Evolutionary conservation across 2,888 invertebrate genomes (phyloP).

Genomic region (Exephanes ischioxanthus): DNA sequence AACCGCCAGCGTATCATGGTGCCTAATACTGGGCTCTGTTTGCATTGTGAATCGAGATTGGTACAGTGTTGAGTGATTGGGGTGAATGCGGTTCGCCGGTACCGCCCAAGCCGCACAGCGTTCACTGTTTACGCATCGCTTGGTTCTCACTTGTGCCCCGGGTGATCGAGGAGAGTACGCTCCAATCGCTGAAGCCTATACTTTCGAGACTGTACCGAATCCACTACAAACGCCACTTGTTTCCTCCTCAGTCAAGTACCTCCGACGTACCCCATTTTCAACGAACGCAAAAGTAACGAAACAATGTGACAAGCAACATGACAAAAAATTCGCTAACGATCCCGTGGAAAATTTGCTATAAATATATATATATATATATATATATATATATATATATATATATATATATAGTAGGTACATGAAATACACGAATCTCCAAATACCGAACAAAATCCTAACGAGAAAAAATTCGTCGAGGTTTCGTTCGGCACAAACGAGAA

Average conservation of each 20-base stretch:
- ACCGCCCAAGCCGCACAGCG: slow-evolving; percentile 25
- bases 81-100: slow-evolving; percentile 22
- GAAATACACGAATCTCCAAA: neutral
- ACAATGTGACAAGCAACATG: slow-evolving; percentile 12
- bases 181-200: slow-evolving; percentile 32
- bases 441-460: neutral
- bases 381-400: neutral
- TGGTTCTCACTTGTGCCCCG: slow-evolving; percentile 40
- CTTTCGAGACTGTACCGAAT: slow-evolving; percentile 23
- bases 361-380: neutral
- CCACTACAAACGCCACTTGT: slow-evolving; percentile 31
- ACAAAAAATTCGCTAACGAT: slow-evolving; percentile 15
- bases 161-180: slow-evolving; percentile 45
- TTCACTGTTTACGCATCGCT: slow-evolving; percentile 49
- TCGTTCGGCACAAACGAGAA: neutral
- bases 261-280: neutral
- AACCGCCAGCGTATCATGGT: slow-evolving; percentile 24
- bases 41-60: slow-evolving; percentile 15
- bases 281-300: neutral
- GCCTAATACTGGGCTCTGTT: slow-evolving; percentile 29
- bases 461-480: neutral
- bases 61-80: slow-evolving; percentile 23
- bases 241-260: slow-evolving; percentile 19
- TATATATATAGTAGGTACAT: neutral
- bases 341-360: neutral